Conservation (phyloP, 2,113 vertebrate genomes). For the Gyps fulvus region DNA sequence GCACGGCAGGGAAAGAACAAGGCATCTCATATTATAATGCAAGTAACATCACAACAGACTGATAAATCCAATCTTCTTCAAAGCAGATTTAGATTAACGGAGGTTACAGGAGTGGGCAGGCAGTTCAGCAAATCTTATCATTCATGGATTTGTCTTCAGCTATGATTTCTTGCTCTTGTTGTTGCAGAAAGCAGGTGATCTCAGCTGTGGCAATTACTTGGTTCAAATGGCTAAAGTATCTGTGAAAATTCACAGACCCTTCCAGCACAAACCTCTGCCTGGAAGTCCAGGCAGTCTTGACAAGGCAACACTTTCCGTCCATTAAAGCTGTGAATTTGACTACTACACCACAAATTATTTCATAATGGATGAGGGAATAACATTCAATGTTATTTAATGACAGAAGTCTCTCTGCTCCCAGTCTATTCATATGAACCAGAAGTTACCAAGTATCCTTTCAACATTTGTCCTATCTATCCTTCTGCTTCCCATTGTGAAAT, state of each 20-base stretch:
- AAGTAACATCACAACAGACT: not conserved
- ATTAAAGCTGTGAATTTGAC: not conserved
- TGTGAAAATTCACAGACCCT: not conserved
- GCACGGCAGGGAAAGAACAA: not conserved
- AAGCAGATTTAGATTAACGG: not conserved
- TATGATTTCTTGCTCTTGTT: not conserved
- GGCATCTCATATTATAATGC: not conserved
- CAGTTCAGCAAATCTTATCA: not conserved
- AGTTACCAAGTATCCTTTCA: not conserved
- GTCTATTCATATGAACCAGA: not conserved
- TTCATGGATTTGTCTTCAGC: not conserved
- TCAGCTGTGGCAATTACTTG: not conserved
- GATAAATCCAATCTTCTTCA: not conserved
- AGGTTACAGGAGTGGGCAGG: not conserved
- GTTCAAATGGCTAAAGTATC: not conserved
- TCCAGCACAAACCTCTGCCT: not conserved
- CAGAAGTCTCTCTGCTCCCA: not conserved
- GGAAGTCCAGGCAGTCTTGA: not conserved
- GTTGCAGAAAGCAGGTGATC: not conserved
- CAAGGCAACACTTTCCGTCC: not conserved
- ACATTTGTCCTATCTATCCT: not conserved
- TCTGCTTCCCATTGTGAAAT: not conserved
- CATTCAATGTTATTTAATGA: not conserved
- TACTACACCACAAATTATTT: not conserved
- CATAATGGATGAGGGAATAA: not conserved